These are phyloP conservation scores for Clostera curtula DNA, from an alignment of 2,888 invertebrate species.

Conservation along the genomic window DNA sequence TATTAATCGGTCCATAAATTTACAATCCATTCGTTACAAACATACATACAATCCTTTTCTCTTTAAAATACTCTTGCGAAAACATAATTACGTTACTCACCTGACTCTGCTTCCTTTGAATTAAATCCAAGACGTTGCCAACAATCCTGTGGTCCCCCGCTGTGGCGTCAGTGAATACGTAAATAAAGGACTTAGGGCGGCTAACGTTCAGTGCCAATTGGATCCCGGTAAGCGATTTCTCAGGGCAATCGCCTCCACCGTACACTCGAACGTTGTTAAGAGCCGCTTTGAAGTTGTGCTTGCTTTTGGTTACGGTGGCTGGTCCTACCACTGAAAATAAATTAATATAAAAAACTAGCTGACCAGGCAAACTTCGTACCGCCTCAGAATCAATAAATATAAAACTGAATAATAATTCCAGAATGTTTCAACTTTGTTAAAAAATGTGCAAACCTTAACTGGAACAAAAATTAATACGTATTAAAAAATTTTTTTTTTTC, in stretches of 20 bases:
- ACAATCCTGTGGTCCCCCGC: conserved; percentile 79
- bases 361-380: too few relatives aligned
- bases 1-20: too few relatives aligned
- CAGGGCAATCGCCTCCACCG: conserved; percentile 85
- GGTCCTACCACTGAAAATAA: conserved; percentile 74
- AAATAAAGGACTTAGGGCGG: conserved; percentile 79
- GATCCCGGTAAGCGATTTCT: conserved; percentile 81
- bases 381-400: too few relatives aligned
- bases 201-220: conserved; percentile 78
- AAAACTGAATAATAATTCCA: too few relatives aligned
- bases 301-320: conserved; percentile 77
- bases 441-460: too few relatives aligned
- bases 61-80: neutral
- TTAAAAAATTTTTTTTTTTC: too few relatives aligned
- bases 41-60: too few relatives aligned
- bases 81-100: conserved; percentile 38
- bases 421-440: too few relatives aligned
- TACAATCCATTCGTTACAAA: too few relatives aligned
- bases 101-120: conserved; percentile 83
- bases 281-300: conserved; percentile 73
- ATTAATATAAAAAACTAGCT: neutral
- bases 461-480: too few relatives aligned
- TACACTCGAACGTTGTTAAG: conserved; percentile 74
- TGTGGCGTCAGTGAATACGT: conserved; percentile 85
- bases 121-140: conserved; percentile 76